phyloP scores from a whole-genome alignment of 53 echinoderm and acorn worm species.

The Glandiceps talaboti region DNA sequence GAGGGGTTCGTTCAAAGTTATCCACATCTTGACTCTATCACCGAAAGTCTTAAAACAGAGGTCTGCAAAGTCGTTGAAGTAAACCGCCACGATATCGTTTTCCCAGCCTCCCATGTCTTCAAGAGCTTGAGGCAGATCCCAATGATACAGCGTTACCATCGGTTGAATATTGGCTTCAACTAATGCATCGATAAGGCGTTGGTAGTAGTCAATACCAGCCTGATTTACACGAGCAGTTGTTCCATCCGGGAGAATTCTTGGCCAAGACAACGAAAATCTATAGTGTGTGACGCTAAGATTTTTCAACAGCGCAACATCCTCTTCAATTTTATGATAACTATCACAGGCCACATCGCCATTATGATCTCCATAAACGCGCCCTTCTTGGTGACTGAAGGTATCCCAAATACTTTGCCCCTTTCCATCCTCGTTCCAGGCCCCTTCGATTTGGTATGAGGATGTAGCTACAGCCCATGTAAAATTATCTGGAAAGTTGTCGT shows the following conservation, averaged over 20 bases:
- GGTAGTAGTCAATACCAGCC: slow-evolving; percentile 79
- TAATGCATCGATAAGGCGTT: slow-evolving; percentile 54
- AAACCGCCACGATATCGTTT: slow-evolving; percentile 69
- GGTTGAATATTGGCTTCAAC: slow-evolving; percentile 52
- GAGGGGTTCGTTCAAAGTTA: slow-evolving; percentile 83
- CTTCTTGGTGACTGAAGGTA: slow-evolving; percentile 50
- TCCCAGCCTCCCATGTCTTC: slow-evolving; percentile 86
- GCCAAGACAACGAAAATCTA: slow-evolving; percentile 86
- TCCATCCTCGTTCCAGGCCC: slow-evolving; percentile 61
- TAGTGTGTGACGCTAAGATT: slow-evolving; percentile 74
- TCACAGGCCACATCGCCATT: slow-evolving; percentile 68
- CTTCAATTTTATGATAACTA: slow-evolving; percentile 68
- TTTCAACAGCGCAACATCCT: slow-evolving; percentile 57
- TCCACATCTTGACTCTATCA: slow-evolving; percentile 51
- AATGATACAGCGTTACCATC: slow-evolving; percentile 83
- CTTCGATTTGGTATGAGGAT: slow-evolving; percentile 80
- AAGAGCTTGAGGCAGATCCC: slow-evolving; percentile 69
- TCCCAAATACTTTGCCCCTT: slow-evolving; percentile 77
- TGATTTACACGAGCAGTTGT: slow-evolving; percentile 45
- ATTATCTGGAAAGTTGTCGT: slow-evolving; percentile 70
- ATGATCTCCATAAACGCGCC: slow-evolving; percentile 39
- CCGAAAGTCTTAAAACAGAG: slow-evolving; percentile 82
- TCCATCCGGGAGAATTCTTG: slow-evolving; percentile 65
- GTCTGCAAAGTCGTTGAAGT: slow-evolving; percentile 75
- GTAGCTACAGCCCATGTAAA: slow-evolving; percentile 70